A percentile compares a stretch with the other conserved stretches of the same genome.
These are phyloP conservation scores for Palloptera scutellata DNA, from an alignment of 2,888 invertebrate genomes.

Conservation along the genomic window DNA sequence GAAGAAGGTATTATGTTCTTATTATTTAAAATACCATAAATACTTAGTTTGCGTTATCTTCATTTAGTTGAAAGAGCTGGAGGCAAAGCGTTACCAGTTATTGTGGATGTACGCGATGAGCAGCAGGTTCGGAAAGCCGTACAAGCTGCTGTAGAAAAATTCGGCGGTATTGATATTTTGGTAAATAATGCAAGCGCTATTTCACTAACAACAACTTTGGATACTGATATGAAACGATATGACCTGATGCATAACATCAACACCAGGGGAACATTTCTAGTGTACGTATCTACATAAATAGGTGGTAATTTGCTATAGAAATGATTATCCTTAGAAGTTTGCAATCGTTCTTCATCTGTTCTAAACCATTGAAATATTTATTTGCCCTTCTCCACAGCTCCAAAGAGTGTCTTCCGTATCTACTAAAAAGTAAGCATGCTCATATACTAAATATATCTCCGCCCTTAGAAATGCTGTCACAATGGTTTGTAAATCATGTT, in stretches of 20 bases:
- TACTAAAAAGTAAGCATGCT: slow-evolving; percentile 85
- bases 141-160: slow-evolving; percentile 73
- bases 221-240: slow-evolving; percentile 93
- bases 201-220: slow-evolving; percentile 78
- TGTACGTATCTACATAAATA: slow-evolving; percentile 70
- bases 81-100: slow-evolving; percentile 79
- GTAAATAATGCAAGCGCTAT: slow-evolving; percentile 98
- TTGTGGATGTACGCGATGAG: slow-evolving; percentile 85
- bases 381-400: slow-evolving; percentile 70
- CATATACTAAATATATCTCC: slow-evolving; percentile 96
- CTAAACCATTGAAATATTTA: not conserved
- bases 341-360: no score
- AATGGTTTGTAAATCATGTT: slow-evolving; percentile 89
- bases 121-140: slow-evolving; percentile 72
- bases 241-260: slow-evolving; percentile 97
- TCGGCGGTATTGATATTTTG: slow-evolving; percentile 94
- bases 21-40: not conserved
- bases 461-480: slow-evolving; percentile 85
- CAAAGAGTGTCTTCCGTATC: slow-evolving; percentile 85
- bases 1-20: slow-evolving; percentile 72
- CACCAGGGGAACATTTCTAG: slow-evolving; percentile 92
- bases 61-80: slow-evolving; percentile 78
- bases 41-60: not conserved
- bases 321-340: no score
- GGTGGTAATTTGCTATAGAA: not conserved